Evolutionary conservation across 2,888 invertebrate genomes (phyloP), one percentile per base, ranked within the genome.

Genomic region (Margaritifera margaritifera): DNA sequence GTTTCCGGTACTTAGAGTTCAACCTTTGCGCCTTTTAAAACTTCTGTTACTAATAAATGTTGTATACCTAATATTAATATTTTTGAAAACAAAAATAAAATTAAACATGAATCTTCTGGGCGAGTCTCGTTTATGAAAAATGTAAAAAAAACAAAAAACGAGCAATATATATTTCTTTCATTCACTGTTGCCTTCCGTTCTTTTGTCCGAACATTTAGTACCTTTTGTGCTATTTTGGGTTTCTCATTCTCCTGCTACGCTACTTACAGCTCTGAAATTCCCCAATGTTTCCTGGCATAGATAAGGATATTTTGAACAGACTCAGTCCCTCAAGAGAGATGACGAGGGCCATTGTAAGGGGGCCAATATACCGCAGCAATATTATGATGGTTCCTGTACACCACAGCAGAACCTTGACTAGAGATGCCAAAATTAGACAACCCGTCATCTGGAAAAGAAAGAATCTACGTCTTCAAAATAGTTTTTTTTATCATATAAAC

Each of bases 221-320:
- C 11, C 11, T 27, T 24, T 56, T 11, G 11, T 11, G 42, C 11
- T 15, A 4, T n/a, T 15, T 56, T 42, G 15, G 15, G 22, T 22
- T 50, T 22, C 22, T 27, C 18, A 2, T 52, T 27, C 2, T 31
- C n/a, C 51, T 25, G 31, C 25, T n/a, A n/a, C n/a, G n/a, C n/a
- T 31, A 81, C 92, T 92, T 88, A 95, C 96, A 94, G 92, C 22
- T 93, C 92, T 0, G 95, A 93, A 67, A 96, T 93, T 6, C 94
- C 94, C 95, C 96, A 96, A 80, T 96, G 94, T 83, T 93, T 93
- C 0, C 94, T 92, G 0, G 95, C 94, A 15, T 94, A 94, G 0
- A 92, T 92, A 0, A 94, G 94, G 95, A 95, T 88, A 94, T 94
- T 85, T 94, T 93, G 87, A 95, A 95, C 56, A 96, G 90, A 0